Conservation (phyloP, 2,888 invertebrate genomes). For the Oscheius myriophilus region DNA sequence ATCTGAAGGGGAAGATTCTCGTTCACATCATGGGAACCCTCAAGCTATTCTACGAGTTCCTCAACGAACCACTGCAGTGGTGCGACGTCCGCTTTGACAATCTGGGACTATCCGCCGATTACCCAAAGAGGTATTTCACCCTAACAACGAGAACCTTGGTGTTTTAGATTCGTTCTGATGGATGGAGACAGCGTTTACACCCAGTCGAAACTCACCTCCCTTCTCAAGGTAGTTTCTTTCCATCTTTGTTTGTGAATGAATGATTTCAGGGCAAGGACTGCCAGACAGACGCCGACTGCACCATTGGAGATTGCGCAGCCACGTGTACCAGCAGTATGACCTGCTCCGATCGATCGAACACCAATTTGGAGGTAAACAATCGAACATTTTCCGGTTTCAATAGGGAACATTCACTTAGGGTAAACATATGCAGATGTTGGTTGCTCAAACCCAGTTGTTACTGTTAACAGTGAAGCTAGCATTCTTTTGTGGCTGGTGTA, state of each 20-base stretch:
- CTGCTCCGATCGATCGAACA: conserved; percentile 65
- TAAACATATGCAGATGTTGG: no score
- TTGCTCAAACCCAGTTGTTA: no score
- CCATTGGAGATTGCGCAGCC: conserved; percentile 58
- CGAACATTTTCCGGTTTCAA: neutral
- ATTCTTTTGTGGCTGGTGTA: no score
- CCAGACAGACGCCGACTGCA: conserved; percentile 65
- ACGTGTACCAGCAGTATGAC: conserved; percentile 56
- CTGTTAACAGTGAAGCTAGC: no score
- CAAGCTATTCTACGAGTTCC: conserved; percentile 70
- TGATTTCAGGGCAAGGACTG: conserved; percentile 48
- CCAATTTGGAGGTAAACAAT: conserved; percentile 66
- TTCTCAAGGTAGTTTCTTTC: conserved; percentile 46
- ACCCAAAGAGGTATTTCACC: conserved; percentile 62
- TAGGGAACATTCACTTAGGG: no score
- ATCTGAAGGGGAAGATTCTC: conserved; percentile 71
- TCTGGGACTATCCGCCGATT: conserved; percentile 67
- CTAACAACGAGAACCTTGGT: neutral
- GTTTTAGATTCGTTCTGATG: conserved; percentile 66
- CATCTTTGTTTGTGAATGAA: neutral
- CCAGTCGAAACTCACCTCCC: conserved; percentile 57
- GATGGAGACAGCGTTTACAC: conserved; percentile 70
- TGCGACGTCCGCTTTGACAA: conserved; percentile 73
- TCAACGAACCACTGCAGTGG: conserved; percentile 72
- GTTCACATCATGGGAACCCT: conserved; percentile 71